Evolutionary conservation across 2,888 invertebrate genomes (phyloP).

Genomic region (Lepidocyrtoides sp.): DNA sequence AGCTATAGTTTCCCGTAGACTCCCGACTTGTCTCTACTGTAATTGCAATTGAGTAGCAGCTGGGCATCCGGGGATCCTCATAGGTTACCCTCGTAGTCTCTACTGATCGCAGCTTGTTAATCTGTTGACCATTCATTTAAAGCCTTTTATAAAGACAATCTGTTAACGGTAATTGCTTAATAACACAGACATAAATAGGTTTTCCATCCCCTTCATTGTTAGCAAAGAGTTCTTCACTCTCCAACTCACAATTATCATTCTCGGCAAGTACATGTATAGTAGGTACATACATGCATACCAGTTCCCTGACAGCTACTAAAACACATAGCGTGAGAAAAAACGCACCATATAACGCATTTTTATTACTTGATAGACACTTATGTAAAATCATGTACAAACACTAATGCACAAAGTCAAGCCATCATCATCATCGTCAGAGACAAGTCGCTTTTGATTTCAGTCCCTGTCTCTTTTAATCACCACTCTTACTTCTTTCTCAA

Average conservation of each 20-base stretch:
- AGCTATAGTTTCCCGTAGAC: conserved; percentile 79
- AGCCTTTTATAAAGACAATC: neutral
- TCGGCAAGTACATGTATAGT: no score
- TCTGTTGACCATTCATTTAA: conserved; percentile 50
- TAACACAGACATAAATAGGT: neutral
- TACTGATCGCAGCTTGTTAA: conserved; percentile 75
- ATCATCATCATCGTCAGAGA: neutral
- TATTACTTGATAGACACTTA: neutral
- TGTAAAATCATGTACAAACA: conserved; percentile 47
- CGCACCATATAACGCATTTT: neutral
- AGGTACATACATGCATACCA: no score
- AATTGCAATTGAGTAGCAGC: conserved; percentile 75
- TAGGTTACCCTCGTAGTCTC: conserved; percentile 72
- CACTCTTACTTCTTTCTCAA: neutral
- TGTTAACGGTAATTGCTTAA: conserved; percentile 43
- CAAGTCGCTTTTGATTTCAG: conserved; percentile 30
- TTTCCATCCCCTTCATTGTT: neutral
- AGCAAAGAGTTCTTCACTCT: neutral
- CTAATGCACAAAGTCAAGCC: neutral
- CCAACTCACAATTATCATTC: neutral
- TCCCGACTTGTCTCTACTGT: conserved; percentile 76
- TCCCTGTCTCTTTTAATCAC: conserved; percentile 24
- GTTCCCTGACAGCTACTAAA: no score
- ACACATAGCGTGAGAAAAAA: neutral
- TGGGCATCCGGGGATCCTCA: conserved; percentile 58